Evolutionary conservation across 1,140 invertebrate species (phyloP), one percentile per base, ranked within the genome.

Genomic region (Drosophila sechellia): DNA sequence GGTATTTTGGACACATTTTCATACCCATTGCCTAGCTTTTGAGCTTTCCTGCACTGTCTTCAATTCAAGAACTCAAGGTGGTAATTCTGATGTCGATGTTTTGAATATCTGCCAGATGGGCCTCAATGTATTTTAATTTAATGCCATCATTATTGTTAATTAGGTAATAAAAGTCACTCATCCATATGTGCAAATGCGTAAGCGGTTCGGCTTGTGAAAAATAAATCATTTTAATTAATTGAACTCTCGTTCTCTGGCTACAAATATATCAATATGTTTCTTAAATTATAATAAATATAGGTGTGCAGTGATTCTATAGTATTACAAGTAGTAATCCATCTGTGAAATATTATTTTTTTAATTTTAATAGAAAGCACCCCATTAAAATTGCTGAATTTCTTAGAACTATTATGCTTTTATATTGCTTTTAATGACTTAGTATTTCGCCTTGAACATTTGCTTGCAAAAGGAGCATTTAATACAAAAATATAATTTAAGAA

Each of bases 121-220:
- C 66, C 49, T 56, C 35, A 57, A 39, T 70, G 52, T 49, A 49
- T 48, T 46, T 70, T 40, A 48, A 70, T 70, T 63, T 55, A 53
- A 40, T 54, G 56, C 11, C 50, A 40, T 61, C 45, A 17, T 37
- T 49, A 49, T 50, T 56, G 61, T 74, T 74, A 74, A 74, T 74
- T 63, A 58, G 71, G 43, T 74, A 64, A 74, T 74, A 74, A 74
- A 74, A 64, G 50, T 55, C 70, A 34, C 50, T 42, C 58, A 54
- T 49, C 70, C 50, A 22, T 42, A 37, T 56, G 43, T 40, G 20
- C 45, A 74, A 64, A 52, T 74, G 58, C 70, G 50, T 49, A 56
- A 70, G 64, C 64, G 20, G 42, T 61, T 53, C 66, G 49, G 15
- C 66, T 27, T 17, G 53, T 27, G 25, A 22, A 13, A 15, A 4